Percentiles rank a stretch among this genome's conserved stretches.
These are phyloP conservation scores for Portunus trituberculatus DNA, from an alignment of 1,140 invertebrate species.

Conservation along the genomic window DNA sequence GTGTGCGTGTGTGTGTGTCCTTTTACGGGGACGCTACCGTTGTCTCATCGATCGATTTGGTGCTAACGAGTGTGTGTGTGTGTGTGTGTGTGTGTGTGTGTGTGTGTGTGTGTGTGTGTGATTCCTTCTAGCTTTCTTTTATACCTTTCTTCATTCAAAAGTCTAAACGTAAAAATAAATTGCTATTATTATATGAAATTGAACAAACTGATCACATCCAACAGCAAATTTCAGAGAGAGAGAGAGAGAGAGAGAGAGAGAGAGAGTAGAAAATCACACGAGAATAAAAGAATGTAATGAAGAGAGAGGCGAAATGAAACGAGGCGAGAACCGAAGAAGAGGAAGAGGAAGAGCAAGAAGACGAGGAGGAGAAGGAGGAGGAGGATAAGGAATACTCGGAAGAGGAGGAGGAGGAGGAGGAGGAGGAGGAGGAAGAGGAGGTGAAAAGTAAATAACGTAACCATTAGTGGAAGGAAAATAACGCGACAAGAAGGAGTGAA, in stretches of 20 bases:
- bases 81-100: neutral
- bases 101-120: neutral
- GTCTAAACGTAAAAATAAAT: too few relatives aligned
- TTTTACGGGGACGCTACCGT: neutral
- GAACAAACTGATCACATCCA: too few relatives aligned
- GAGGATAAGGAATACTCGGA: neutral
- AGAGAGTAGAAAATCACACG: too few relatives aligned
- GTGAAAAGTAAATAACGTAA: neutral
- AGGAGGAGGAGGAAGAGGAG: conserved; percentile 5
- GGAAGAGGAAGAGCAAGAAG: neutral
- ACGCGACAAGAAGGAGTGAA: neutral
- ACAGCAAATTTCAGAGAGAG: too few relatives aligned
- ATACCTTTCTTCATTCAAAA: too few relatives aligned
- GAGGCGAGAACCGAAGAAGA: neutral
- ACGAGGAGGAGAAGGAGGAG: neutral
- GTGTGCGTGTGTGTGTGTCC: conserved; percentile 49
- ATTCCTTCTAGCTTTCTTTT: too few relatives aligned
- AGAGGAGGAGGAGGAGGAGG: neutral
- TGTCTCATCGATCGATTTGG: neutral
- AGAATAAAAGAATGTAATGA: neutral
- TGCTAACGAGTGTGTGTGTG: neutral
- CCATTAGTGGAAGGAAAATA: neutral
- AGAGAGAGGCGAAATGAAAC: neutral
- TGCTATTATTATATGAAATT: too few relatives aligned
- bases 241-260: neutral